These are phyloP conservation scores for Ursus arctos DNA, from an alignment of 2,113 vertebrate genomes.

Conservation along the genomic window DNA sequence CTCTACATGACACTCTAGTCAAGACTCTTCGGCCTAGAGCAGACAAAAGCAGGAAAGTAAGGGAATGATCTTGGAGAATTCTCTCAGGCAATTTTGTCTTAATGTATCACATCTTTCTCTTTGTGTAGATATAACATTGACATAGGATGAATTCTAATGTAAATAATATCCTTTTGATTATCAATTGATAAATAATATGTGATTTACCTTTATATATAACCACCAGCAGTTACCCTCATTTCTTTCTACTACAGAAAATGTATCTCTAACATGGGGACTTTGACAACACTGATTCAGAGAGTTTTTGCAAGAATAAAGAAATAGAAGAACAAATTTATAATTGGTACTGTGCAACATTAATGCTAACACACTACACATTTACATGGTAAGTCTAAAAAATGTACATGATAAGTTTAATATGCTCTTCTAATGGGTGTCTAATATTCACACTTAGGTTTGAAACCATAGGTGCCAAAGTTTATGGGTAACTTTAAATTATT, in stretches of 20 bases:
- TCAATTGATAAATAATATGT: background rate
- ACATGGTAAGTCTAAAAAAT: background rate
- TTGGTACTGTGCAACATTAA: background rate
- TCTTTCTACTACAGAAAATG: background rate
- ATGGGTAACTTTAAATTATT: background rate
- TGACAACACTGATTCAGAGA: background rate
- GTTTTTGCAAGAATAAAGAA: background rate
- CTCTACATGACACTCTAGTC: fast-evolving
- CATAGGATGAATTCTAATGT: background rate
- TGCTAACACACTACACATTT: background rate
- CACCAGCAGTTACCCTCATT: background rate
- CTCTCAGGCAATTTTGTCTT: background rate
- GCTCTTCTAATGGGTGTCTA: background rate
- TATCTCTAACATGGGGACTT: background rate
- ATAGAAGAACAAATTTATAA: background rate
- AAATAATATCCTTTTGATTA: background rate
- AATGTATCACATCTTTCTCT: background rate
- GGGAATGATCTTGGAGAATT: background rate
- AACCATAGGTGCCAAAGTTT: background rate
- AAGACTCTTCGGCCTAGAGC: background rate
- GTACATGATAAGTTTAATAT: background rate
- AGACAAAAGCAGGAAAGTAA: background rate
- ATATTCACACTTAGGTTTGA: background rate
- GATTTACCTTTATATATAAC: background rate
- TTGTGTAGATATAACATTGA: background rate